phyloP scores from a whole-genome alignment of 2,888 invertebrate genomes.

The Isotomurus palustris region DNA sequence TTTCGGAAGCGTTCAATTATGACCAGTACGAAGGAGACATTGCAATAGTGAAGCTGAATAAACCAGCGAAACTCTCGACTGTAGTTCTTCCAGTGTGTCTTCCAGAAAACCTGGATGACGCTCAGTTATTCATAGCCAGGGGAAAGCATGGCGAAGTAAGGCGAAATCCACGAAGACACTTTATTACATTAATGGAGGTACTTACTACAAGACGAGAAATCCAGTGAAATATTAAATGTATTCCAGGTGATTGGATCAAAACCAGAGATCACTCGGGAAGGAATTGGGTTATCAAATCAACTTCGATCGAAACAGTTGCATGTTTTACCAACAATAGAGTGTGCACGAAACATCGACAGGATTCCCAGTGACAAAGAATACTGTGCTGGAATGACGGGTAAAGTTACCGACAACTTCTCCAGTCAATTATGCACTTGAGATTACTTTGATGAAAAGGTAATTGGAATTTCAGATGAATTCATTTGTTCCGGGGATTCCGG shows the following conservation, averaged over 20 bases:
- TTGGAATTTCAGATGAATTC: not conserved
- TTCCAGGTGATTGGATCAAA: constrained; percentile 22
- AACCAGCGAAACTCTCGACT: constrained; percentile 12
- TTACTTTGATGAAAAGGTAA: not conserved
- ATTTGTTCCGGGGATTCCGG: constrained; percentile 8
- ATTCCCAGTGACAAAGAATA: constrained; percentile 27
- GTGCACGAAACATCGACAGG: constrained; percentile 17
- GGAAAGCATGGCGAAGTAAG: constrained; percentile 23
- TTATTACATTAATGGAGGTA: not conserved
- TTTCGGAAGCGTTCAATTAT: constrained; percentile 20
- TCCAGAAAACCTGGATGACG: constrained; percentile 21
- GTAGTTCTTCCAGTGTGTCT: constrained; percentile 22
- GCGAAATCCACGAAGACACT: not conserved
- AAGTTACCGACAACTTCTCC: not conserved
- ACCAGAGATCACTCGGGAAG: constrained; percentile 14
- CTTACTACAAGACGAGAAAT: no score
- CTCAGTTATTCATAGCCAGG: constrained; percentile 17
- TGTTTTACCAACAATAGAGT: constrained; percentile 26
- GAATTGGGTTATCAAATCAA: constrained; percentile 21
- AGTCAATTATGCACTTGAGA: not conserved
- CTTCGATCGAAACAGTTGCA: constrained; percentile 24
- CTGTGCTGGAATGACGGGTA: constrained; percentile 28
- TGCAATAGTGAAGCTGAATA: constrained; percentile 12
- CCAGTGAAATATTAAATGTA: constrained; percentile 4
- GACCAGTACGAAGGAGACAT: constrained; percentile 24